Evolutionary conservation across 37 sponge, comb jelly and placozoan genomes (phyloP), one percentile per base, ranked within the genome.

Genomic region (Bolinopsis microptera): DNA sequence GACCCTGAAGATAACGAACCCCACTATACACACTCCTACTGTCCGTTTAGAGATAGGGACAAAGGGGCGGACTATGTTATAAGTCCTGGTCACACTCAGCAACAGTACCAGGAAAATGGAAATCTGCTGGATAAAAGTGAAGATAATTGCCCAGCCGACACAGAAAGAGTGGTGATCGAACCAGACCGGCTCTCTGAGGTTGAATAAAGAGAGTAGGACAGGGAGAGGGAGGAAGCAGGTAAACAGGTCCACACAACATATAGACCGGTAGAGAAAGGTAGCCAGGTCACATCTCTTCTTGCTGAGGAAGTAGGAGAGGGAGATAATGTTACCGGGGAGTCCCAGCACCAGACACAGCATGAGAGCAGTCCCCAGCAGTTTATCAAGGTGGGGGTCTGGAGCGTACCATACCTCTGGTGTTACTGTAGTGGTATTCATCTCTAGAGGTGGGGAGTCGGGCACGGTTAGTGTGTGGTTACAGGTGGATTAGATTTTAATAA

Each of bases 31-130:
- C 16, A 1, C 35, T 24, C 24, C 23, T 8, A 35, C 82, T 21
- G 37, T 30, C 8, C 37, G 37, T 30, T 35, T 80, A 13, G 21
- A 30, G 38, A 80, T 35, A 1, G 82, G 2, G 37, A 36, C 22
- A 36, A 80, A 80, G 37, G 82, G 82, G 1, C 38, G 35, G 1
- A 80, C 82, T 5, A 80, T 80, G 82, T 18, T 13, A 21, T 32
- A 32, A 3, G 82, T 80, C 82, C 82, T 31, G 35, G 82, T 36
- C 3, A 80, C 82, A 35, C 82, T 80, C 23, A 80, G 82, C 23
- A 80, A 34, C 2, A 80, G 38, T 2, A 80, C 82, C 23, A 35
- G 38, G 82, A 80, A 80, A 35, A 35, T 33, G 38, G 82, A 80
- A 8, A 35, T 30, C 23, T 36, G 82, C 23, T 80, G 82, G 37